phyloP scores from a whole-genome alignment of 1,140 invertebrate genomes.

The Catajapyx aquilonaris region DNA sequence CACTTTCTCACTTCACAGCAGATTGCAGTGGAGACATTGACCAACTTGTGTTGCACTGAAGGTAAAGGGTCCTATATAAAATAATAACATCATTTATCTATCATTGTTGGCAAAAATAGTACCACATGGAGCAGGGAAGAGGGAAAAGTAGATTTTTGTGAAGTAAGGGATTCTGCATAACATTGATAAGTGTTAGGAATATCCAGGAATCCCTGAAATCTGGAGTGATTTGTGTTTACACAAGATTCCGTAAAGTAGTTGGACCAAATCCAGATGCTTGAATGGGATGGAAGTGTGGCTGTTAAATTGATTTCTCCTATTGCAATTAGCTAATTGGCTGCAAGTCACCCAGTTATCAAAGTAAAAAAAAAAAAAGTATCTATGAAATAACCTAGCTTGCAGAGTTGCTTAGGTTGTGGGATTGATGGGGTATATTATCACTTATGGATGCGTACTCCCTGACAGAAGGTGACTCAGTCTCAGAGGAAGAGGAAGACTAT shows the following conservation, averaged over 20 bases:
- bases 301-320: constrained; percentile 1
- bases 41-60: constrained; percentile 43
- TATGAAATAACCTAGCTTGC: not conserved
- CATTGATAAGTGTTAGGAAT: not conserved
- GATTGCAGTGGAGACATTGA: constrained; percentile 39
- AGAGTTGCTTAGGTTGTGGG: not conserved
- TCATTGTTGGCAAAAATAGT: not conserved
- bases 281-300: no score
- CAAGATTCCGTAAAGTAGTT: no score
- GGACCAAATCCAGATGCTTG: no score
- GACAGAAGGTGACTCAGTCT: not conserved
- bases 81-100: not conserved
- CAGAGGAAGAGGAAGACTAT: constrained; percentile 24
- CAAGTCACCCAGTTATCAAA: not conserved
- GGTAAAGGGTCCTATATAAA: constrained; percentile 25
- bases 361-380: not conserved
- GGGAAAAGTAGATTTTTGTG: not conserved
- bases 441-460: not conserved
- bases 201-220: not conserved
- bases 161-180: no score
- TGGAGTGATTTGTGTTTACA: constrained; percentile 1
- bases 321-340: constrained; percentile 2
- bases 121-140: not conserved
- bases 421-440: not conserved
- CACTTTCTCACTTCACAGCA: constrained; percentile 35